A percentile compares a stretch with the other conserved stretches of the same genome.
Evolutionary conservation across 2,888 invertebrate species (phyloP).

Genomic region (Tenthredo amoena): DNA sequence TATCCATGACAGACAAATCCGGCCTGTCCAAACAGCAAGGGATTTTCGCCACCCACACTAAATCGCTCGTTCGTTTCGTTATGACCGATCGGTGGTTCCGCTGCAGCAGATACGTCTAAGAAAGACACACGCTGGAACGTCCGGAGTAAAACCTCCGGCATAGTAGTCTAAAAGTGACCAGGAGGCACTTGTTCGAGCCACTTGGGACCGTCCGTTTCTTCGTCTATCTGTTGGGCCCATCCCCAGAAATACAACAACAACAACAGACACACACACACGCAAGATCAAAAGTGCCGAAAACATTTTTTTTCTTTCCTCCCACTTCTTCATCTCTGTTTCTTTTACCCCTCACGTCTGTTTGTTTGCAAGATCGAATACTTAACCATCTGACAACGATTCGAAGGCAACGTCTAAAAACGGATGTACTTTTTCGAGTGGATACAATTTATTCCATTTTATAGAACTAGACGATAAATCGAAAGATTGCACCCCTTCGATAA

Average conservation of each 20-base stretch:
- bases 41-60: conserved; percentile 46
- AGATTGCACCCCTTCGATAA: neutral
- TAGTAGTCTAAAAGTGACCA: conserved; percentile 39
- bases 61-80: conserved; percentile 44
- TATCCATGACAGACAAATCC: conserved; percentile 53
- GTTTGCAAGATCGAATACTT: conserved; percentile 49
- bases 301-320: neutral
- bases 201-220: conserved; percentile 42
- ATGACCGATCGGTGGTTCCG: conserved; percentile 40
- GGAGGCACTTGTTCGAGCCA: conserved; percentile 52
- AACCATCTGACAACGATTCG: conserved; percentile 22
- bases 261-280: neutral
- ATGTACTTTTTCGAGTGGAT: conserved; percentile 6
- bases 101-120: conserved; percentile 7
- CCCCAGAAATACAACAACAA: conserved; percentile 38
- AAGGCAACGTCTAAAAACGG: neutral
- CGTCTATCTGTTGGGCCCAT: conserved; percentile 48
- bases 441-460: neutral
- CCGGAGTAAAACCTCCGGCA: neutral
- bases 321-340: neutral
- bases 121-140: neutral
- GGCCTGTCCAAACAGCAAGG: conserved; percentile 49
- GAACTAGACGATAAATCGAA: neutral
- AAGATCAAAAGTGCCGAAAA: conserved; percentile 52
- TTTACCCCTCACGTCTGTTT: conserved; percentile 10